These are phyloP conservation scores for Venturia canescens DNA, from an alignment of 1,140 invertebrate species.

Conservation along the genomic window DNA sequence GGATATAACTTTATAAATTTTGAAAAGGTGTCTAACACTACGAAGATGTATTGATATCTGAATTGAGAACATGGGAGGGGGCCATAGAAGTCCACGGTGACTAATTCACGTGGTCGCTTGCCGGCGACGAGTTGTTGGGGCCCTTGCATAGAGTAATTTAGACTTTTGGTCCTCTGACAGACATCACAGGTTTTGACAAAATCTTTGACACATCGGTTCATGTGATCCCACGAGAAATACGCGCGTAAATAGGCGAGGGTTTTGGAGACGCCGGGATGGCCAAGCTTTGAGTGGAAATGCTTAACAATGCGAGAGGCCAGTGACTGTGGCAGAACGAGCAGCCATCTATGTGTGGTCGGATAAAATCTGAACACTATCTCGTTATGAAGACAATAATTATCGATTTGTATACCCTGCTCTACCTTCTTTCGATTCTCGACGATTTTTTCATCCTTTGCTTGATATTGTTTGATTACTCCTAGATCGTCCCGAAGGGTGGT, in stretches of 20 bases:
- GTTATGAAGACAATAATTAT: constrained; percentile 42
- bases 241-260: constrained; percentile 14
- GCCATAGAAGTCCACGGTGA: constrained; percentile 11
- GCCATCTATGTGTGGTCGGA: not conserved
- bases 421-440: not conserved
- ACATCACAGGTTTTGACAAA: constrained; percentile 46
- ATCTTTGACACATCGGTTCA: constrained; percentile 42
- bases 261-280: constrained; percentile 46
- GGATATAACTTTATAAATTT: constrained; percentile 47
- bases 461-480: not conserved
- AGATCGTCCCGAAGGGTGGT: not conserved
- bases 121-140: not conserved
- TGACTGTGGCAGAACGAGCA: not conserved
- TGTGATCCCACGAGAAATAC: constrained; percentile 47
- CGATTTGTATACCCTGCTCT: not conserved
- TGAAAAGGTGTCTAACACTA: constrained; percentile 45
- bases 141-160: constrained; percentile 44
- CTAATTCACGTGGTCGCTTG: constrained; percentile 28
- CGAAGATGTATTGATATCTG: constrained; percentile 46
- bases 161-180: constrained; percentile 48
- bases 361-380: constrained; percentile 50
- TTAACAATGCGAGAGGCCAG: not conserved
- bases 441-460: not conserved
- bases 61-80: not conserved
- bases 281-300: constrained; percentile 31